Conservation (phyloP, 2,113 vertebrate species). For the Syngnathoides biaculeatus region DNA sequence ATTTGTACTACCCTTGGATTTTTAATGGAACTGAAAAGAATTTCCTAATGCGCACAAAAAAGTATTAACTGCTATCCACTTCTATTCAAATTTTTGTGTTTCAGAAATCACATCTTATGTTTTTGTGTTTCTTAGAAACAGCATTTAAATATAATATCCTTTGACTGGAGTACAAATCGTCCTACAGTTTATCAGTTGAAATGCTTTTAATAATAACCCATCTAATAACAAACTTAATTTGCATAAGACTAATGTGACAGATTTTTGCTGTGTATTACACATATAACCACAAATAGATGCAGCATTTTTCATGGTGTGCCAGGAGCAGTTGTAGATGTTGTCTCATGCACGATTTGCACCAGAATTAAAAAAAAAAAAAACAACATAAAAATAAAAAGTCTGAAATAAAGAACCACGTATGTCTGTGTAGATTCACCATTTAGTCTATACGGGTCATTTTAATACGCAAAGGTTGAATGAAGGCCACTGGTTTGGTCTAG, state of each 20-base stretch:
- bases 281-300: constrained; percentile 16
- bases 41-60: background rate
- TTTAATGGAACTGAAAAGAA: background rate
- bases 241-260: constrained; percentile 4
- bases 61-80: background rate
- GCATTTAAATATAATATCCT: background rate
- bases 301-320: constrained; percentile 4
- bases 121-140: background rate
- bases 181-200: constrained; percentile 4
- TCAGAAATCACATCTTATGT: background rate
- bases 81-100: background rate
- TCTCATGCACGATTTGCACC: constrained; percentile 58
- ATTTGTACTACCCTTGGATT: background rate
- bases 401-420: too few relatives aligned
- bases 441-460: too few relatives aligned
- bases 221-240: constrained; percentile 23
- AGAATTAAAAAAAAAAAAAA: constrained; percentile 50
- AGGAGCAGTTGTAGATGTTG: constrained; percentile 3
- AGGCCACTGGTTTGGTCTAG: too few relatives aligned
- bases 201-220: constrained; percentile 8
- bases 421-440: too few relatives aligned
- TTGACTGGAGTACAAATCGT: background rate
- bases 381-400: constrained; percentile 17
- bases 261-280: constrained; percentile 21
- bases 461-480: too few relatives aligned